These are phyloP conservation scores for Icerya purchasi DNA, from an alignment of 2,888 invertebrate genomes.

Conservation along the genomic window DNA sequence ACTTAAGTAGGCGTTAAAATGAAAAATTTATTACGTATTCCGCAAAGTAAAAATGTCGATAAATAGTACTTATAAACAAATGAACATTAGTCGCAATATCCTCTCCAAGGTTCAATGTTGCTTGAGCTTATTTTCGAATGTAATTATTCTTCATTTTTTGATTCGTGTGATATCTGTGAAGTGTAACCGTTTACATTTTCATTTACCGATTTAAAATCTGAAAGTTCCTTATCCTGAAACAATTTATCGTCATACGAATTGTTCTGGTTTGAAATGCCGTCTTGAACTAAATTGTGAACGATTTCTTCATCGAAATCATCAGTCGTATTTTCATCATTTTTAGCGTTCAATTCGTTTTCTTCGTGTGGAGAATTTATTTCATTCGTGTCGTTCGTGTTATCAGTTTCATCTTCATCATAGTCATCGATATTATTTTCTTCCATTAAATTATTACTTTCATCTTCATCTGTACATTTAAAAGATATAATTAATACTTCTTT, in stretches of 20 bases:
- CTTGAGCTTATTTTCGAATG: not conserved
- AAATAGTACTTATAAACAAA: too few relatives aligned
- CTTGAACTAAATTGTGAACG: not conserved
- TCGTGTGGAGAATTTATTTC: not conserved
- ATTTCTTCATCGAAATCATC: not conserved
- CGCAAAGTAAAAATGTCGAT: too few relatives aligned
- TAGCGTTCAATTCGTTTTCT: not conserved
- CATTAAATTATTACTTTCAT: too few relatives aligned
- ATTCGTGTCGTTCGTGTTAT: not conserved
- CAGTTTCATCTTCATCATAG: not conserved
- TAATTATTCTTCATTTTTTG: not conserved
- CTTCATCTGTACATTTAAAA: too few relatives aligned
- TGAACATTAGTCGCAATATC: too few relatives aligned
- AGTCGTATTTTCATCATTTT: too few relatives aligned
- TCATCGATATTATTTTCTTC: not conserved
- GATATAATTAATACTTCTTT: too few relatives aligned
- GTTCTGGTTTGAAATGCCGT: not conserved
- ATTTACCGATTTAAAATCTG: slow-evolving; percentile 1
- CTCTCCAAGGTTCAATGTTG: too few relatives aligned
- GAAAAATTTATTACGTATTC: too few relatives aligned
- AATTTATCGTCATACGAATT: not conserved
- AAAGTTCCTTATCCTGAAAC: not conserved
- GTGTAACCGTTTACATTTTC: not conserved
- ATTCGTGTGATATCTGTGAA: not conserved
- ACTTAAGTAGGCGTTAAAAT: too few relatives aligned